Evolutionary conservation across 1,140 invertebrate genomes (phyloP).

Genomic region (Brachionus plicatilis): DNA sequence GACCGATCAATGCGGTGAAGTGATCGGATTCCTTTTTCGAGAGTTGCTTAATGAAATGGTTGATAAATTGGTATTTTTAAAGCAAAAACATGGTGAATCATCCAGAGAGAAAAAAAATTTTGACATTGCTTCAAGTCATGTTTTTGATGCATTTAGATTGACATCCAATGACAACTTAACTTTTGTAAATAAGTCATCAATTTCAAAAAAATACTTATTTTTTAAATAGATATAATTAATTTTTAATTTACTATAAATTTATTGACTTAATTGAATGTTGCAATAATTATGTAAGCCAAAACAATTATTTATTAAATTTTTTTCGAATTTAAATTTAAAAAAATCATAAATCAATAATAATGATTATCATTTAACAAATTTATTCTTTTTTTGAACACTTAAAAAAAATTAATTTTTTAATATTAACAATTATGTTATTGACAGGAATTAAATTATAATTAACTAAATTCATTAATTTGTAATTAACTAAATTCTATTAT

Average conservation of each 20-base stretch:
- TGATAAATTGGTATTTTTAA: not conserved
- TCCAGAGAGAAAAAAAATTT: not conserved
- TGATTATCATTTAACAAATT: not conserved
- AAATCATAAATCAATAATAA: not conserved
- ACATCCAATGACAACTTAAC: not conserved
- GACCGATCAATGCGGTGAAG: not conserved
- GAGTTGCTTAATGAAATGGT: slow-evolving; percentile 16
- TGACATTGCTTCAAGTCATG: not conserved
- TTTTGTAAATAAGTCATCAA: not conserved
- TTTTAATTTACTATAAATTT: not conserved
- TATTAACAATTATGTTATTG: no score
- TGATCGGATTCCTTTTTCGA: slow-evolving; percentile 9
- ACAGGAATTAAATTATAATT: no score
- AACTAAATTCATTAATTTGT: no score
- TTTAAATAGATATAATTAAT: not conserved
- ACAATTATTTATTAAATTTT: not conserved
- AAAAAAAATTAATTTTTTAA: no score
- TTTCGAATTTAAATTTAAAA: not conserved
- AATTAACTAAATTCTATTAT: not conserved
- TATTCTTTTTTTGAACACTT: not conserved
- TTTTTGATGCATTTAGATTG: not conserved
- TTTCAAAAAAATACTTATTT: not conserved
- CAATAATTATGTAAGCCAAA: not conserved
- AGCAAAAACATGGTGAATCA: not conserved
- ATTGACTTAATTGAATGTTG: not conserved